Percentiles rank a stretch among this genome's conserved stretches.
Evolutionary conservation across 2,797 vertebrate species (phyloP).

Genomic region (Rhodeus uyekii): DNA sequence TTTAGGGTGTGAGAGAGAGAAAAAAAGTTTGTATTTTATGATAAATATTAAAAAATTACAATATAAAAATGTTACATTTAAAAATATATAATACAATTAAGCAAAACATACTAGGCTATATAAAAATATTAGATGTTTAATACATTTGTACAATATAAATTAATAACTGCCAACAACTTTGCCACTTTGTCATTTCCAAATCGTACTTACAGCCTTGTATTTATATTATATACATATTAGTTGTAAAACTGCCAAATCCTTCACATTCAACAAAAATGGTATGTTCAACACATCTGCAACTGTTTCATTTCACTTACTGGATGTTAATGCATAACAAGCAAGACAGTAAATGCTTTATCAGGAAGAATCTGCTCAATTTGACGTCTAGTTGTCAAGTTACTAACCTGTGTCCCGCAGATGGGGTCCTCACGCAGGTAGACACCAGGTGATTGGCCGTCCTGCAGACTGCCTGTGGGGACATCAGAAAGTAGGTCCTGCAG

Average conservation of each 20-base stretch:
- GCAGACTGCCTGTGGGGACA: slow-evolving; percentile 88
- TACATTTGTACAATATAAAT: no score
- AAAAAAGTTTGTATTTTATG: no score
- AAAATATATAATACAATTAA: no score
- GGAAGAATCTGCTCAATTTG: not conserved
- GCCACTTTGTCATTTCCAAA: no score
- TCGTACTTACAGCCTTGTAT: no score
- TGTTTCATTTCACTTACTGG: not conserved
- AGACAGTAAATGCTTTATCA: not conserved
- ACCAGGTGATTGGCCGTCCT: slow-evolving; percentile 92
- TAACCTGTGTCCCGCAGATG: slow-evolving; percentile 94
- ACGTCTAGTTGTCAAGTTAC: not conserved
- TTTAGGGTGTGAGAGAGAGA: no score
- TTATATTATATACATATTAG: no score
- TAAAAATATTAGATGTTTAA: no score
- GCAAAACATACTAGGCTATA: no score
- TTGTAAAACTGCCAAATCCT: not conserved
- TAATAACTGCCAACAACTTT: no score
- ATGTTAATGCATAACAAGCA: not conserved
- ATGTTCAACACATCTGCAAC: not conserved
- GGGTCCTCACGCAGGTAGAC: slow-evolving; percentile 94
- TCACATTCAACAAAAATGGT: not conserved
- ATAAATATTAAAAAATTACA: no score
- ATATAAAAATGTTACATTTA: no score
- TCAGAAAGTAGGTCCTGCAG: slow-evolving; percentile 94